These are phyloP conservation scores for Pelecanus crispus DNA, from an alignment of 2,113 vertebrate species.

Conservation along the genomic window DNA sequence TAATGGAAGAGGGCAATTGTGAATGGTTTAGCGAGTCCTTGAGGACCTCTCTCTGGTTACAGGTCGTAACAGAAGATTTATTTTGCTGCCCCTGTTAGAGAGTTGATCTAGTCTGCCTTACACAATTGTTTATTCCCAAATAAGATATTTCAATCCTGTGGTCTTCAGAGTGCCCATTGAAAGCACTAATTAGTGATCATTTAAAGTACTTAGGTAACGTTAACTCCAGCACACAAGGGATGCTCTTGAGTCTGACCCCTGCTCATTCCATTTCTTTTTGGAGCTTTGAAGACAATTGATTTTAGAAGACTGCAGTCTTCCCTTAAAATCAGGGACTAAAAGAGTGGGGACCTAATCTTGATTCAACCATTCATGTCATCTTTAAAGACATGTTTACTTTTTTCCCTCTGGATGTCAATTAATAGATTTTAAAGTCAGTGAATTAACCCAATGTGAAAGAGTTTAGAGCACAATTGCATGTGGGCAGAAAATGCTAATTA, in stretches of 20 bases:
- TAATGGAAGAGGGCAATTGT: not conserved
- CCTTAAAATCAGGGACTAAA: slow-evolving; percentile 56
- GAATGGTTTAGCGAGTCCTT: not conserved
- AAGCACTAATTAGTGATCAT: slow-evolving; percentile 61
- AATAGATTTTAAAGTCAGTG: slow-evolving; percentile 60
- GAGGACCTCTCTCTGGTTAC: slow-evolving; percentile 3
- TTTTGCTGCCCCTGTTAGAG: not conserved
- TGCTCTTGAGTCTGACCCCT: slow-evolving; percentile 71
- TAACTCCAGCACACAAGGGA: slow-evolving; percentile 54
- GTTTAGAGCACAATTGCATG: slow-evolving; percentile 30
- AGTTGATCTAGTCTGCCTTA: slow-evolving; percentile 27
- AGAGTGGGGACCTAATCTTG: slow-evolving; percentile 52
- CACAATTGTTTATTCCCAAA: slow-evolving; percentile 26
- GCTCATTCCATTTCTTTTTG: slow-evolving; percentile 65
- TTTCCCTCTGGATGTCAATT: slow-evolving; percentile 45
- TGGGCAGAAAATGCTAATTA: slow-evolving; percentile 43
- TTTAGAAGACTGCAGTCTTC: slow-evolving; percentile 61
- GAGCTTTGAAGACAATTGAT: slow-evolving; percentile 68
- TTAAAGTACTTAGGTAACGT: slow-evolving; percentile 65
- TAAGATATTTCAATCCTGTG: slow-evolving; percentile 51
- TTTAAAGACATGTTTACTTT: slow-evolving; percentile 57
- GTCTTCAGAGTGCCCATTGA: slow-evolving; percentile 19
- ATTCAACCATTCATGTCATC: slow-evolving; percentile 47
- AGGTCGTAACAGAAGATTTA: not conserved
- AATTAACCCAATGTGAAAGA: slow-evolving; percentile 45